phyloP scores from a whole-genome alignment of 2,888 invertebrate species.

The Isoperla grammatica region DNA sequence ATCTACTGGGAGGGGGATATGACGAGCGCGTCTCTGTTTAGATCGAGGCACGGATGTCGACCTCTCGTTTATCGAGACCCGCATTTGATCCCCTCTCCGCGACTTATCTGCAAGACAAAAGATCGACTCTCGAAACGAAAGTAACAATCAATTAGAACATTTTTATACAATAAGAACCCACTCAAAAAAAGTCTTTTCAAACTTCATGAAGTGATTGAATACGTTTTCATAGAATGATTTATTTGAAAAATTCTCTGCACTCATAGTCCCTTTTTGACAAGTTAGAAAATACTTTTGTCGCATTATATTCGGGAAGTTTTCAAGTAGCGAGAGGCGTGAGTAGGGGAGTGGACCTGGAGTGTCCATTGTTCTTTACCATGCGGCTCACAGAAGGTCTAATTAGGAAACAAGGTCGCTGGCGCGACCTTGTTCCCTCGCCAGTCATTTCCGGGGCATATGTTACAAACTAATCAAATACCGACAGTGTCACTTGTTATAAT shows the following conservation, averaged over 20 bases:
- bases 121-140: neutral
- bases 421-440: no score
- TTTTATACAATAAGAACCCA: slow-evolving; percentile 11
- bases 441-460: no score
- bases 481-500: no score
- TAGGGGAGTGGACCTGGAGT: slow-evolving; percentile 3
- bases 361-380: slow-evolving; percentile 3
- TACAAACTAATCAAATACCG: no score
- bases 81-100: no score
- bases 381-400: neutral
- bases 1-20: no score
- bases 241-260: slow-evolving; percentile 8
- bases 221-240: slow-evolving; percentile 10
- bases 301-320: neutral
- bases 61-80: no score
- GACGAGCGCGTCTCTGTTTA: no score
- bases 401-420: neutral
- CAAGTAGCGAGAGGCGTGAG: neutral
- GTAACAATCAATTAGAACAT: slow-evolving; percentile 10
- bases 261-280: neutral
- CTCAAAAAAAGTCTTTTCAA: slow-evolving; percentile 6
- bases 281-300: neutral
- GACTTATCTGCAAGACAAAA: neutral
- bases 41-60: no score
- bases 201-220: neutral